A percentile compares a stretch with the other conserved stretches of the same genome.
Evolutionary conservation across 2,797 vertebrate genomes (phyloP).

Genomic region (Acipenser transmontanus): DNA sequence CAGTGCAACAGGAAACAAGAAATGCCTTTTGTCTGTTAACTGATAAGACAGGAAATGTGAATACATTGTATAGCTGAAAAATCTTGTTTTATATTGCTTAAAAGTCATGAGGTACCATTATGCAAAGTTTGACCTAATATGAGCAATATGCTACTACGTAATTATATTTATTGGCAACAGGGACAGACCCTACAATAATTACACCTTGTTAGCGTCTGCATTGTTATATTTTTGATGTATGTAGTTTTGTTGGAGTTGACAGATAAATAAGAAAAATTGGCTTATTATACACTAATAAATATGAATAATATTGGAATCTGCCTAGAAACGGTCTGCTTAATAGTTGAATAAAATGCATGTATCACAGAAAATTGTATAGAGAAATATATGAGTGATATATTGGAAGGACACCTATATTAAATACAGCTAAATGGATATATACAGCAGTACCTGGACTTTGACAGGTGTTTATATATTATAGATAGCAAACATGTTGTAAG

Average conservation of each 20-base stretch:
- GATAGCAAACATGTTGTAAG: no score
- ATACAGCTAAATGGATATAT: slow-evolving; percentile 30
- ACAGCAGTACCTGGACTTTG: neutral
- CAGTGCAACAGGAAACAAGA: neutral
- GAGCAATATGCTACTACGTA: slow-evolving; percentile 58
- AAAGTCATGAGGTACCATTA: slow-evolving; percentile 66
- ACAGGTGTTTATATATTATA: no score
- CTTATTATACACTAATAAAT: slow-evolving; percentile 80
- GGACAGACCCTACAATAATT: slow-evolving; percentile 71
- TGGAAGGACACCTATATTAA: slow-evolving; percentile 47
- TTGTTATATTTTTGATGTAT: slow-evolving; percentile 76
- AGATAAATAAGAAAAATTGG: slow-evolving; percentile 81
- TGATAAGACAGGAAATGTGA: slow-evolving; percentile 6
- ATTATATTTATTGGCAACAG: slow-evolving; percentile 71
- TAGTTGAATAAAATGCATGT: slow-evolving; percentile 70
- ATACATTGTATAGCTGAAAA: slow-evolving; percentile 11
- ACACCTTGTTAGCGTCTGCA: slow-evolving; percentile 73
- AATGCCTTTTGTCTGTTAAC: neutral
- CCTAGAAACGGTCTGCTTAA: slow-evolving; percentile 62
- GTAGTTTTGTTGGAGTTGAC: slow-evolving; percentile 75
- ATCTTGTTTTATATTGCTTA: slow-evolving; percentile 46
- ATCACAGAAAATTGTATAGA: slow-evolving; percentile 60
- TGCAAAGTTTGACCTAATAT: slow-evolving; percentile 71
- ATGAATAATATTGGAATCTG: slow-evolving; percentile 76
- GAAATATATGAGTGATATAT: slow-evolving; percentile 53